Conservation (phyloP, 2,113 vertebrate genomes). For the Fregata magnificens region DNA sequence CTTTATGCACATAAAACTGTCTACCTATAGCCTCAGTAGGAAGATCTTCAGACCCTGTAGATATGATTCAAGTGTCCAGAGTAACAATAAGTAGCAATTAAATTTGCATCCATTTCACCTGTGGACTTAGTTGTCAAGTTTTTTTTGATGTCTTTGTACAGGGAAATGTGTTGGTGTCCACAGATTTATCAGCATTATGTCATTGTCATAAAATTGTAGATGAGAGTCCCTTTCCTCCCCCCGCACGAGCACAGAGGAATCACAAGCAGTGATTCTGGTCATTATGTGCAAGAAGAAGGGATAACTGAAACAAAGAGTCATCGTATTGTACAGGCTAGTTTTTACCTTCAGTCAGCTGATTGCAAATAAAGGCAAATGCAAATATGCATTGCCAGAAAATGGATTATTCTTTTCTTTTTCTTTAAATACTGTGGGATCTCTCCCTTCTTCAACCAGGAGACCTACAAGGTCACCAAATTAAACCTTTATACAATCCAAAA, state of each 20-base stretch:
- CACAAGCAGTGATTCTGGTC: not conserved
- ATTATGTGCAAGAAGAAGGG: not conserved
- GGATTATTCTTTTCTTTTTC: not conserved
- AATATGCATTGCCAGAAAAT: constrained; percentile 1
- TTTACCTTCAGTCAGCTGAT: not conserved
- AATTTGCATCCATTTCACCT: not conserved
- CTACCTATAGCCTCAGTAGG: not conserved
- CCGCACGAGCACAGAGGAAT: not conserved
- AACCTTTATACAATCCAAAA: constrained; percentile 78
- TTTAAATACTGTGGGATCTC: not conserved
- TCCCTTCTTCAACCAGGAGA: constrained; percentile 34
- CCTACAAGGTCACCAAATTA: constrained; percentile 80
- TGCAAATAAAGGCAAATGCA: constrained; percentile 9
- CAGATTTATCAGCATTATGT: not conserved
- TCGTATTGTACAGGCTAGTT: not conserved
- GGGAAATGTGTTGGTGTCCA: not conserved
- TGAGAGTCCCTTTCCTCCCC: not conserved
- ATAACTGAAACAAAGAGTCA: not conserved
- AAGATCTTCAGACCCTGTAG: not conserved
- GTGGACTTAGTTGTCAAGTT: not conserved
- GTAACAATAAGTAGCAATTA: not conserved
- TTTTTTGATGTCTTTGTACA: not conserved
- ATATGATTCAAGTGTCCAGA: not conserved
- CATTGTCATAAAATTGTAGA: not conserved
- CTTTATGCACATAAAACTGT: not conserved